phyloP scores from a whole-genome alignment of 2,113 vertebrate genomes.

The Tachuris rubrigastra region DNA sequence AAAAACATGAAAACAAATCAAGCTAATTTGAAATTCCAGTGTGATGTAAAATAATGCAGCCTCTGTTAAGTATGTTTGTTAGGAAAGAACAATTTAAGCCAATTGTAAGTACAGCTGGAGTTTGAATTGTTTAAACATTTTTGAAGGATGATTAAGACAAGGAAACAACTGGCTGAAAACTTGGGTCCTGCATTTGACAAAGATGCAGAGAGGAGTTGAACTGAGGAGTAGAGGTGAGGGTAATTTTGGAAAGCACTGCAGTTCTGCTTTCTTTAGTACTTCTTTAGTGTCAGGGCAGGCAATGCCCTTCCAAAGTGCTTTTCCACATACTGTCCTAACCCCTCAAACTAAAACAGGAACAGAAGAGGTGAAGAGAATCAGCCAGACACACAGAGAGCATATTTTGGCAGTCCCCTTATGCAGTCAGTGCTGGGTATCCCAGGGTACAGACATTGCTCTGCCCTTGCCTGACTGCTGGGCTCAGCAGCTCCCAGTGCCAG shows the following conservation, averaged over 20 bases:
- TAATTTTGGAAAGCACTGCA: not conserved
- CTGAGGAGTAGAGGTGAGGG: not conserved
- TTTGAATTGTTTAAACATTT: not conserved
- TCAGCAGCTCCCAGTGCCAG: not conserved
- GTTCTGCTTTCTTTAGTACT: not conserved
- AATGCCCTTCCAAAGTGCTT: not conserved
- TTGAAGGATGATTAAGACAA: not conserved
- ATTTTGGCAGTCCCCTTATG: rapidly evolving
- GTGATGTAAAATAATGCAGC: not conserved
- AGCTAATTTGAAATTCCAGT: not conserved
- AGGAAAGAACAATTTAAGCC: slow-evolving; percentile 7
- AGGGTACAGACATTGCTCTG: rapidly evolving
- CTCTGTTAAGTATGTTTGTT: not conserved
- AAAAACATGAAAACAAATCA: not conserved
- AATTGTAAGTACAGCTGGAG: not conserved
- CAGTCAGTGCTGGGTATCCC: rapidly evolving
- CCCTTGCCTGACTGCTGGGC: rapidly evolving
- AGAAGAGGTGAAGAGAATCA: not conserved
- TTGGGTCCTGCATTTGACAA: not conserved
- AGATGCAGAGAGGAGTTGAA: not conserved
- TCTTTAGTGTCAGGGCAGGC: not conserved
- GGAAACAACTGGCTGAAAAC: not conserved
- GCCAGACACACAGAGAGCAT: not conserved
- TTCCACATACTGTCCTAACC: not conserved
- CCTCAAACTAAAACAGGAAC: not conserved